Conservation (phyloP, 2,888 invertebrate genomes). For the Argynnis bischoffii region DNA sequence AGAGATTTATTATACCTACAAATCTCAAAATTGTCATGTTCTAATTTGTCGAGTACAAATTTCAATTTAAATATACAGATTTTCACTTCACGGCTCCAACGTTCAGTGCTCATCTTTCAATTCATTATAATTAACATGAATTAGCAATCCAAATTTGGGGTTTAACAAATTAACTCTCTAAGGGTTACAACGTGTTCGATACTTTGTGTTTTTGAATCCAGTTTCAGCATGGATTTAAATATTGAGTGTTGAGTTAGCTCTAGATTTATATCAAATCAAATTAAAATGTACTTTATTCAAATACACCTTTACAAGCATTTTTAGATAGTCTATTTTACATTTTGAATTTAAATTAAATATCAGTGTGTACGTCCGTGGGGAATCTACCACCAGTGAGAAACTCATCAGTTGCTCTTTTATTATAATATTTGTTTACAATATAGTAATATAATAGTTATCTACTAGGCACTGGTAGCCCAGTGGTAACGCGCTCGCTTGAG, state of each 20-base stretch:
- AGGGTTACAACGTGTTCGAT: slow-evolving; percentile 19
- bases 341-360: too few relatives aligned
- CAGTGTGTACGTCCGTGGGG: too few relatives aligned
- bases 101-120: slow-evolving; percentile 19
- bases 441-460: too few relatives aligned
- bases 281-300: background rate
- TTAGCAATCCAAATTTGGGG: slow-evolving; percentile 33
- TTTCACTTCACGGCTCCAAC: slow-evolving; percentile 4
- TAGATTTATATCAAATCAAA: background rate
- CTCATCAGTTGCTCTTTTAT: too few relatives aligned
- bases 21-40: too few relatives aligned
- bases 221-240: slow-evolving; percentile 12
- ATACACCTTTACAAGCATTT: too few relatives aligned
- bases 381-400: too few relatives aligned
- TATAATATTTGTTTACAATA: too few relatives aligned
- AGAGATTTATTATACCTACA: too few relatives aligned
- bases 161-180: slow-evolving; percentile 27
- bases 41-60: background rate
- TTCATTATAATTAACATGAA: slow-evolving; percentile 29
- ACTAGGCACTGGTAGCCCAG: too few relatives aligned
- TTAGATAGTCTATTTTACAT: too few relatives aligned
- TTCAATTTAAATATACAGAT: background rate
- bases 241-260: background rate
- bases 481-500: too few relatives aligned
- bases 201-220: slow-evolving; percentile 7